Conservation (phyloP, 2,888 invertebrate species). For the Leistus spinibarbis region DNA sequence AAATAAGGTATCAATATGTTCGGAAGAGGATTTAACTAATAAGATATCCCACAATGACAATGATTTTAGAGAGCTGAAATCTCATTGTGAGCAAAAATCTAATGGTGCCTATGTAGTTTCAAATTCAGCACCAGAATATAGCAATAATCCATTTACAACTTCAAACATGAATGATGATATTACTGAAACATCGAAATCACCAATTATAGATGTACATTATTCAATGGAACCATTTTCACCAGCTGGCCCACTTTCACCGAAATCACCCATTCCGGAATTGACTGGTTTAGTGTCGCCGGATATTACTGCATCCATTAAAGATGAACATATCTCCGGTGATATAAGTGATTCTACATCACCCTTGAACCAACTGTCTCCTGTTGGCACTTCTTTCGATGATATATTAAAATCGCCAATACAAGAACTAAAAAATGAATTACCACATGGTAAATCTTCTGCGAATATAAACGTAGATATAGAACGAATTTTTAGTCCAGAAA, state of each 20-base stretch:
- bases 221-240: constrained; percentile 31
- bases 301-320: constrained; percentile 54
- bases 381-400: background rate
- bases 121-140: constrained; percentile 36
- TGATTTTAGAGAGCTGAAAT: no score
- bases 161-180: background rate
- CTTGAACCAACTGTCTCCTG: background rate
- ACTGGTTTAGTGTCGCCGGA: constrained; percentile 43
- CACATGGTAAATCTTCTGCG: background rate
- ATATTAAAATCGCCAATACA: constrained; percentile 9
- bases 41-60: no score
- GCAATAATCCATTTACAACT: constrained; percentile 17
- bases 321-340: constrained; percentile 43
- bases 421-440: constrained; percentile 12
- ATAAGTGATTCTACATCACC: constrained; percentile 9
- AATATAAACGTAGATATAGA: background rate
- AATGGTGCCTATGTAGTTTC: constrained; percentile 23
- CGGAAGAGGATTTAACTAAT: no score
- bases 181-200: background rate
- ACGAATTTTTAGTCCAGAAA: background rate
- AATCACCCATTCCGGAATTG: constrained; percentile 37
- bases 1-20: background rate
- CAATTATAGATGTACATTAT: constrained; percentile 31
- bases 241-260: constrained; percentile 34
- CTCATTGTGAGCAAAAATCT: background rate